Percentiles rank a stretch among this genome's conserved stretches.
These are phyloP conservation scores for Plebejus argus DNA, from an alignment of 2,888 invertebrate species.

Conservation along the genomic window DNA sequence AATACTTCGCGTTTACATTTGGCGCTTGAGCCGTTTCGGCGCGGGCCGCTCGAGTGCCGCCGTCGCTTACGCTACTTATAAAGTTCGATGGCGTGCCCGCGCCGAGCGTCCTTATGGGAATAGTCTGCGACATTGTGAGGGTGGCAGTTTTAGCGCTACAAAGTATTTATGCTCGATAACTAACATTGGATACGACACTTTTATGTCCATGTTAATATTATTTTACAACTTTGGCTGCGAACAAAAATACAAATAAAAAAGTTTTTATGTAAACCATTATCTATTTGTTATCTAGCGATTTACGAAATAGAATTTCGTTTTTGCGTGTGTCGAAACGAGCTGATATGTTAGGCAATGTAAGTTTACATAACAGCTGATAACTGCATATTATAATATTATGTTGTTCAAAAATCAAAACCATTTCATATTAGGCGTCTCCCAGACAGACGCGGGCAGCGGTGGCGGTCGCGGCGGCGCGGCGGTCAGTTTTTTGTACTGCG, in stretches of 20 bases:
- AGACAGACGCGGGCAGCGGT: too few relatives aligned
- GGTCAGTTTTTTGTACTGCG: too few relatives aligned
- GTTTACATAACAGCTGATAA: too few relatives aligned
- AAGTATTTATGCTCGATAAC: slow-evolving; percentile 16
- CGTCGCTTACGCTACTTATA: slow-evolving; percentile 75
- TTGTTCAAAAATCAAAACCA: not conserved
- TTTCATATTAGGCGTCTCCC: too few relatives aligned
- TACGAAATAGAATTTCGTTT: not conserved
- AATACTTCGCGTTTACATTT: slow-evolving; percentile 53
- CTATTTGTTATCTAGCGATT: slow-evolving; percentile 18
- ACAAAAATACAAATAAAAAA: not conserved
- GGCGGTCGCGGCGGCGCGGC: too few relatives aligned
- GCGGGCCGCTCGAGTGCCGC: slow-evolving; percentile 65
- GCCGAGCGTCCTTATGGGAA: slow-evolving; percentile 68
- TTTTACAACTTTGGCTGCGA: not conserved
- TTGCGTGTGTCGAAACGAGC: not conserved
- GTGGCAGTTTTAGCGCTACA: slow-evolving; percentile 29
- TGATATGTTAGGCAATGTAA: too few relatives aligned
- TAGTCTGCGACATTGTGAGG: slow-evolving; percentile 56
- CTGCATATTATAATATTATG: not conserved
- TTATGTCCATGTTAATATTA: slow-evolving; percentile 10
- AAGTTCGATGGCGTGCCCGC: slow-evolving; percentile 70
- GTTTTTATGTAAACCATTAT: slow-evolving; percentile 3
- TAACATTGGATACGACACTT: slow-evolving; percentile 21
- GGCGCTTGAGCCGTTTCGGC: slow-evolving; percentile 62